Evolutionary conservation across 2,888 invertebrate species (phyloP), one percentile per base, ranked within the genome.

Genomic region (Phytoseiulus persimilis): DNA sequence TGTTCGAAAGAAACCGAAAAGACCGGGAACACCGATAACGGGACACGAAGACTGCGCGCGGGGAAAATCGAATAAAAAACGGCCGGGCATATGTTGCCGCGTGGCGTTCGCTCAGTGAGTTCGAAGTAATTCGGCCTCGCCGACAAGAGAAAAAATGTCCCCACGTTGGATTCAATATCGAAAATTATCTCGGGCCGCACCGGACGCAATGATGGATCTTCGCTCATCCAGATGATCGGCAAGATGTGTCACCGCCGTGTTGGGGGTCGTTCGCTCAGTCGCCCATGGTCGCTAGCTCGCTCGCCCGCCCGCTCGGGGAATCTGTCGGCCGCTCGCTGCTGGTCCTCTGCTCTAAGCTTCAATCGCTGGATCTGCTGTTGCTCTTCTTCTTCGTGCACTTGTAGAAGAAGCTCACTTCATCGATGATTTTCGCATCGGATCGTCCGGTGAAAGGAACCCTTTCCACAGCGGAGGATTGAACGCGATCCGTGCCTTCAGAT

Each of bases 81-180:
- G 28, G 14, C 65, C 65, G 65, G 65, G 65, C 65, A 65, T 65
- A 65, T 65, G 65, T 65, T 65, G 65, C 65, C 65, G 65, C 65
- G 65, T 65, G 65, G 65, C 65, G 65, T 65, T 65, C 18, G 65
- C 18, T 65, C 65, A 23, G 65, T 65, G 65, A 65, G 65, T 65
- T 65, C 65, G 65, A 65, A 65, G 65, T 65, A 65, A 65, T 65
- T 65, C 18, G 65, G 65, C 1, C 65, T 14, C 46, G 65, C 5
- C 11, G 65, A 65, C 65, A 65, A 28, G 65, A 28, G 65, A 65
- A 65, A 65, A 65, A 65, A 65, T 65, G 65, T 65, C 65, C 65
- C 65, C 65, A 65, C 65, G 65, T 65, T 65, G 65, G 65, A 65
- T 65, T 65, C 65, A 65, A 65, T 65, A 65, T 65, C 65, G 65